phyloP scores from a whole-genome alignment of 2,113 vertebrate species.

The Taurulus bubalis region DNA sequence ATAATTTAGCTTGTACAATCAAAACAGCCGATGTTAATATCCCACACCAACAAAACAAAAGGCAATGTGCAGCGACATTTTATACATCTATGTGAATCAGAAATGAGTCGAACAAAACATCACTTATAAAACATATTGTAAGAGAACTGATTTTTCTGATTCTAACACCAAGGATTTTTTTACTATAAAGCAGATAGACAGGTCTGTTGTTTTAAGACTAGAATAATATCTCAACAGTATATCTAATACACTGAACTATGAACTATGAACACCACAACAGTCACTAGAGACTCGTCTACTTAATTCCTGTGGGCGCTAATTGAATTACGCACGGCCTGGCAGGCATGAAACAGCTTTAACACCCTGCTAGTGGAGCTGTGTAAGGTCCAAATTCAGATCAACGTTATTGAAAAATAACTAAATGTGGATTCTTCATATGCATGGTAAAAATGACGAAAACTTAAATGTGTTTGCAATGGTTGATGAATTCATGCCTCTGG shows the following conservation, averaged over 20 bases:
- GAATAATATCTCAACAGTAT: not conserved
- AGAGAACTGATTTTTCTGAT: not conserved
- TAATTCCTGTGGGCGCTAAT: not conserved
- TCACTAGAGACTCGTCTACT: constrained; percentile 15
- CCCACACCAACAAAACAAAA: constrained; percentile 41
- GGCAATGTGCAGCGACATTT: constrained; percentile 26
- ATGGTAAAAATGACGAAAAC: not conserved
- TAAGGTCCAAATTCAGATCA: not conserved
- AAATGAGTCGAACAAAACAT: constrained; percentile 34
- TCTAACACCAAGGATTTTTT: not conserved
- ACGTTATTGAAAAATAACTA: constrained; percentile 5
- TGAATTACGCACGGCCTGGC: constrained; percentile 24
- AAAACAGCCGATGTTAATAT: constrained; percentile 72
- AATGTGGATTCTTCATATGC: not conserved
- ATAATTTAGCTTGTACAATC: constrained; percentile 38
- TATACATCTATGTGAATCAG: constrained; percentile 41
- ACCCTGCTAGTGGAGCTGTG: not conserved
- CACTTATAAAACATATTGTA: not conserved
- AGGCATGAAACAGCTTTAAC: constrained; percentile 48
- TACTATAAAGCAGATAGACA: not conserved
- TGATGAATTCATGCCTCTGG: constrained; percentile 63
- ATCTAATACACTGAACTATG: constrained; percentile 2
- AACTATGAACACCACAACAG: constrained; percentile 8
- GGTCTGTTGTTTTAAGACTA: not conserved
- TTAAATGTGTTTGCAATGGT: constrained; percentile 14